phyloP scores from a whole-genome alignment of 2,797 vertebrate species.

The Rhinatrema bivittatum region DNA sequence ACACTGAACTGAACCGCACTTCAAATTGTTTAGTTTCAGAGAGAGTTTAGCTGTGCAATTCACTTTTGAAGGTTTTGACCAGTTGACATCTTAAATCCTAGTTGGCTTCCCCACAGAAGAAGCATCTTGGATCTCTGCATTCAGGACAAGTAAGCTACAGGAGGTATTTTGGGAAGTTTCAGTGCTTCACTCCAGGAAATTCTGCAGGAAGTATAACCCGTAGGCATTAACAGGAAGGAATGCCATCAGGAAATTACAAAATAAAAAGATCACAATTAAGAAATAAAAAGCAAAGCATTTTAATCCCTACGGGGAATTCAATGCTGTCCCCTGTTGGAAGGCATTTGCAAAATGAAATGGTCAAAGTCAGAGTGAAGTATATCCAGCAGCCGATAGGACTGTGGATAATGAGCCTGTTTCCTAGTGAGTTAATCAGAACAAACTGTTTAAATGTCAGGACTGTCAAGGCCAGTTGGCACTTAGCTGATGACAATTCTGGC shows the following conservation, averaged over 20 bases:
- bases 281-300: conserved; percentile 30
- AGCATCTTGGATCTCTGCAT: too few relatives aligned
- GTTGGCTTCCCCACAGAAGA: too few relatives aligned
- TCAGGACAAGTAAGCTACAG: not conserved
- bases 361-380: conserved; percentile 18
- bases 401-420: conserved; percentile 27
- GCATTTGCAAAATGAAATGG: conserved; percentile 28
- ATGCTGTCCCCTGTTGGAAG: conserved; percentile 10
- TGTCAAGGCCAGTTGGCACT: conserved; percentile 29
- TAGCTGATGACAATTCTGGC: conserved; percentile 13
- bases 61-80: too few relatives aligned
- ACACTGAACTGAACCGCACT: too few relatives aligned
- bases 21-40: too few relatives aligned
- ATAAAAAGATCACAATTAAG: conserved; percentile 31
- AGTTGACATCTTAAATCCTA: too few relatives aligned
- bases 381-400: not conserved
- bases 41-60: too few relatives aligned
- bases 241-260: conserved; percentile 11
- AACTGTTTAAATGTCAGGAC: conserved; percentile 24
- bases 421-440: conserved; percentile 18
- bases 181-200: conserved; percentile 5
- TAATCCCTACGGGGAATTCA: conserved; percentile 20
- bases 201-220: conserved; percentile 2
- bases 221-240: conserved; percentile 24
- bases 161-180: not conserved